Percentiles rank a stretch among this genome's conserved stretches.
Evolutionary conservation across 2,113 vertebrate genomes (phyloP).

Genomic region (Cardinalis cardinalis): DNA sequence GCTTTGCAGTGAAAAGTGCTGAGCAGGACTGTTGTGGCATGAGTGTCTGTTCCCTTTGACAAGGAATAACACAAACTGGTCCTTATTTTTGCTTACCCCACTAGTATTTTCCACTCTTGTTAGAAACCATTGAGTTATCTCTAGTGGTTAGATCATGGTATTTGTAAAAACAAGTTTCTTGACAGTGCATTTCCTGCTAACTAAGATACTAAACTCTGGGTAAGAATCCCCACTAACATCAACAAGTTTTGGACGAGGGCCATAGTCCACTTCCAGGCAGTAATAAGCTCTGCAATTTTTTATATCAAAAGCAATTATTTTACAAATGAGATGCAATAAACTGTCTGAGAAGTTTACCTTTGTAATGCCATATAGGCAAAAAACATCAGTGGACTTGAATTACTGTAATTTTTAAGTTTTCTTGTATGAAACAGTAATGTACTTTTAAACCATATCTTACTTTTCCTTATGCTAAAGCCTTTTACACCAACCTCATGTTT

Average conservation of each 20-base stretch:
- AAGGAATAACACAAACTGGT: background rate
- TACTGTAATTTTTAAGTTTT: background rate
- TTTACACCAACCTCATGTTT: background rate
- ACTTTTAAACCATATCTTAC: background rate
- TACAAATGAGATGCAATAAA: background rate
- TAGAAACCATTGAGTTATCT: background rate
- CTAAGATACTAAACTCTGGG: background rate
- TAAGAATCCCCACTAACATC: background rate
- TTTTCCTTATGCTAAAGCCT: background rate
- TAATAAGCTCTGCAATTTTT: conserved; percentile 1
- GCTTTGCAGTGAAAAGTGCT: background rate
- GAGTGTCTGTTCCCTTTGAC: background rate
- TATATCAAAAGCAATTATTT: conserved; percentile 20
- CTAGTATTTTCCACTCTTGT: background rate
- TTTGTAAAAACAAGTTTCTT: conserved; percentile 17
- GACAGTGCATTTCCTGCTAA: background rate
- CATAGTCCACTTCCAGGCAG: background rate
- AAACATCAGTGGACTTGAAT: background rate
- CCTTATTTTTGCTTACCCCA: background rate
- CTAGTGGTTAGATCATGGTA: background rate
- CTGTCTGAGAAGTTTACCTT: background rate
- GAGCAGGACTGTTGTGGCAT: background rate
- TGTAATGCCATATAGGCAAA: background rate
- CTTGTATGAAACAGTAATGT: background rate
- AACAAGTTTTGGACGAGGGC: background rate